Conservation (phyloP, 2,797 vertebrate species). For the Heliangelus exortis region DNA sequence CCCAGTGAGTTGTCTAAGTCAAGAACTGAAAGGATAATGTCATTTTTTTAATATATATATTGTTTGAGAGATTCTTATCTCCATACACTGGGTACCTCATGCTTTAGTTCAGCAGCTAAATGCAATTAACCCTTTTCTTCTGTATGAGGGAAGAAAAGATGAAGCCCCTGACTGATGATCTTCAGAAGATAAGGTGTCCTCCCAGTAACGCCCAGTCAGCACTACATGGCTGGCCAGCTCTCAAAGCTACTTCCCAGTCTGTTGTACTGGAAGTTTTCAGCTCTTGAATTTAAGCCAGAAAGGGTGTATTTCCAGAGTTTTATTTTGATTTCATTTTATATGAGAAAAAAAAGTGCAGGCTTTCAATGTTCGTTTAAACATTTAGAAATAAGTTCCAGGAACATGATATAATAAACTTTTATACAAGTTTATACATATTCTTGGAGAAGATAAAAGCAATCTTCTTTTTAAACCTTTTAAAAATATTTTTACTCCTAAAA, state of each 20-base stretch:
- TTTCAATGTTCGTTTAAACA: not conserved
- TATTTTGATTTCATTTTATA: not conserved
- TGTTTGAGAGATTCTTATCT: not conserved
- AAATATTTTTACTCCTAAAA: not conserved
- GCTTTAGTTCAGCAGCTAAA: not conserved
- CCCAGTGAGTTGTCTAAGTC: slow-evolving; percentile 83
- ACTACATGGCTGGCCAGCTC: not conserved
- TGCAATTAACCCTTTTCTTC: not conserved
- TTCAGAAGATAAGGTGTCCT: not conserved
- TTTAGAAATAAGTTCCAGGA: not conserved
- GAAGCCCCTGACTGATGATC: not conserved
- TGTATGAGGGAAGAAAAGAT: not conserved
- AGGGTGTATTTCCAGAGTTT: not conserved
- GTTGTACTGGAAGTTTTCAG: not conserved
- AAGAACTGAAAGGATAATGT: slow-evolving; percentile 77
- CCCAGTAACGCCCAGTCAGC: not conserved
- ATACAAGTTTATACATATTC: not conserved
- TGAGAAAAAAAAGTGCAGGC: not conserved
- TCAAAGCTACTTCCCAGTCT: not conserved
- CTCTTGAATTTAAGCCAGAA: not conserved
- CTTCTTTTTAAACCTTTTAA: not conserved
- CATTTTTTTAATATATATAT: not conserved
- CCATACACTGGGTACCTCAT: accelerated
- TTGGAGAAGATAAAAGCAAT: not conserved
- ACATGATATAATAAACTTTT: not conserved